Base-by-base conservation (phyloP, 2,797 vertebrate species). In the Graptemys geographica region DNA sequence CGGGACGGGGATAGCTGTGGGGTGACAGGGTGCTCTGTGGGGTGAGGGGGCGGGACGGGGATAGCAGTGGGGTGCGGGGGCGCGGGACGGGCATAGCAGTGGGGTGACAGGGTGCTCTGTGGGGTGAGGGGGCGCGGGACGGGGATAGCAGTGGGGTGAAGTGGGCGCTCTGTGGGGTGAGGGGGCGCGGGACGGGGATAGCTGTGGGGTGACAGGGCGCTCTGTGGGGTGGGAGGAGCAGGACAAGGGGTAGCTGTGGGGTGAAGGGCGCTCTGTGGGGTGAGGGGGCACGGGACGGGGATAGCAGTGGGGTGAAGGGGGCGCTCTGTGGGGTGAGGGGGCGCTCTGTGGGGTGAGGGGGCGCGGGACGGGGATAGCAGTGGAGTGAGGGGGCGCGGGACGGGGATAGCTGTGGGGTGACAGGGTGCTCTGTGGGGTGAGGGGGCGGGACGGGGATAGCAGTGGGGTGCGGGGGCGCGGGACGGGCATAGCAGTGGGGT, bases 241-340 rank as follows among this genome's bases (percentile, higher is more conserved):
- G 85, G 92, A 92, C 93, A n/a, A 94, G 96, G 93, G 91, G 95
- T 90, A 96, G 95, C 97, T 6, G 16, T 72, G n/a, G 8, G n/a
- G 18, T 59, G 18, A 19, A 19, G 65, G 16, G n/a, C 6, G 33
- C 62, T 19, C 15, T 19, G 62, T 37, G 62, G 15, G 33, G 31
- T 7, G 62, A 41, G 49, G 11, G 4, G 49, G 3, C 12, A 1
- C 49, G 12, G 49, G 49, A 12, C 49, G 3, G 49, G 11, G 49
- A 4, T 12, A 49, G 49, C n/a, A n/a, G n/a, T n/a, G n/a, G n/a
- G n/a, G n/a, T n/a, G n/a, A n/a, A n/a, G n/a, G n/a, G n/a, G n/a
- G n/a, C n/a, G n/a, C n/a, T n/a, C 4, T 15, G 49, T 51, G 49
- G 4, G 13, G 49, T 51, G 49, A 51, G 4, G 49, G 49, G 49